Base-by-base conservation (phyloP, 2,797 vertebrate genomes). In the Euthynnus affinis region DNA sequence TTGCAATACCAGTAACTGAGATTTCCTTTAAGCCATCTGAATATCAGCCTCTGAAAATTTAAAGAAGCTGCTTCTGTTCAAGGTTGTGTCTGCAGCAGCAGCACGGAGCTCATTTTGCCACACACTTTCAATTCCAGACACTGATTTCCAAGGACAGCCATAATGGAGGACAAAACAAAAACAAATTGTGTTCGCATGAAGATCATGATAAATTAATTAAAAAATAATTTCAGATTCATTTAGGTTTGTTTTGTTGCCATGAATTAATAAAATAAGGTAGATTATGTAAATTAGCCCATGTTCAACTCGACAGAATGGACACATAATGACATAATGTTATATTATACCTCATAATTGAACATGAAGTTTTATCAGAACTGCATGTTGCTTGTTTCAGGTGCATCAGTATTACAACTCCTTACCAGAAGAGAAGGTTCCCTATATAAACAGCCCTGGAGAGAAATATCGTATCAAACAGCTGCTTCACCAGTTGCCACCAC, bases 401-500 rank as follows among this genome's bases (percentile, higher is more conserved):
- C 98, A 99, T 93, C 98, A 99, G 93, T 99, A 99, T 93, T 99
- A 99, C 80, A 98, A 97, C 93, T 98, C 96, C 87, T 95, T 99
- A 72, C 98, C 98, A 0, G 98, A 99, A 82, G 98, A 99, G 89
- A 99, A 98, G 89, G 96, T 99, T 10, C 98, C 98, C 1, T 99
- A 99, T 4, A 97, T 99, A 85, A 99, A 99, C 95, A 99, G 98
- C 86, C 97, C 98, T 0, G 98, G 98, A 80, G 98, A 99, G 90
- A 98, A 99, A 81, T 95, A 97, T 76, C 96, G 98, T 69, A 98
- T 99, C 90, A 99, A 99, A 85, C 98, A 99, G 86, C 96, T 99
- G 58, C 92, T 99, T 25, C 97, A 99, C 84, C 98, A 99, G 93
- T 93, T 99, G 87, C 98, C 98, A 0, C 98, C 98, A 0, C 98